phyloP scores from a whole-genome alignment of 2,113 vertebrate genomes.

The Amia ocellicauda region DNA sequence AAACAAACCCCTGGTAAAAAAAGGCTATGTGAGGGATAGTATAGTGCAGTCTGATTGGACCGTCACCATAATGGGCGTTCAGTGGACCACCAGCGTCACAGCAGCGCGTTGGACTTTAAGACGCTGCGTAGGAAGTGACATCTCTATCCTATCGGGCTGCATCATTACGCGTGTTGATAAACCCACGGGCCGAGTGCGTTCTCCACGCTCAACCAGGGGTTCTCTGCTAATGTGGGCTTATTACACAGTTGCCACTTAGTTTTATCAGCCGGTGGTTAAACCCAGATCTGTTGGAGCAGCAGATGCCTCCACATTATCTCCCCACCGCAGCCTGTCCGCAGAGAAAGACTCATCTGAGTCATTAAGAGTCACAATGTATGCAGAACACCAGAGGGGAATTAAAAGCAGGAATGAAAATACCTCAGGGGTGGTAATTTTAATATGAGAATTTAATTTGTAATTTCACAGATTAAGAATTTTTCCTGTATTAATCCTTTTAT shows the following conservation, averaged over 20 bases:
- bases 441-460: slow-evolving; percentile 92
- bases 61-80: not conserved
- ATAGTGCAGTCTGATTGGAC: too few relatives aligned
- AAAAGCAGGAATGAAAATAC: slow-evolving; percentile 81
- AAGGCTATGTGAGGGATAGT: not conserved
- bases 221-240: slow-evolving; percentile 76
- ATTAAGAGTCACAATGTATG: slow-evolving; percentile 81
- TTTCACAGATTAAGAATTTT: slow-evolving; percentile 91
- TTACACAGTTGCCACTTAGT: slow-evolving; percentile 79
- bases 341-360: slow-evolving; percentile 74
- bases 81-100: slow-evolving; percentile 12
- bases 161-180: slow-evolving; percentile 60
- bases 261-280: slow-evolving; percentile 75
- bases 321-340: slow-evolving; percentile 68
- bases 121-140: slow-evolving; percentile 53
- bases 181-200: slow-evolving; percentile 42
- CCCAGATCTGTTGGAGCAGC: slow-evolving; percentile 68
- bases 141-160: slow-evolving; percentile 65
- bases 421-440: slow-evolving; percentile 87
- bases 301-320: slow-evolving; percentile 79
- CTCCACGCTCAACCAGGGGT: slow-evolving; percentile 66
- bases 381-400: slow-evolving; percentile 84
- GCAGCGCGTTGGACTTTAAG: slow-evolving; percentile 41
- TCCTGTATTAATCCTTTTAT: slow-evolving; percentile 88
- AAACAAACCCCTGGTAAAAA: not conserved